These are phyloP conservation scores for Paralichthys olivaceus DNA, from an alignment of 2,113 vertebrate genomes.

Conservation along the genomic window DNA sequence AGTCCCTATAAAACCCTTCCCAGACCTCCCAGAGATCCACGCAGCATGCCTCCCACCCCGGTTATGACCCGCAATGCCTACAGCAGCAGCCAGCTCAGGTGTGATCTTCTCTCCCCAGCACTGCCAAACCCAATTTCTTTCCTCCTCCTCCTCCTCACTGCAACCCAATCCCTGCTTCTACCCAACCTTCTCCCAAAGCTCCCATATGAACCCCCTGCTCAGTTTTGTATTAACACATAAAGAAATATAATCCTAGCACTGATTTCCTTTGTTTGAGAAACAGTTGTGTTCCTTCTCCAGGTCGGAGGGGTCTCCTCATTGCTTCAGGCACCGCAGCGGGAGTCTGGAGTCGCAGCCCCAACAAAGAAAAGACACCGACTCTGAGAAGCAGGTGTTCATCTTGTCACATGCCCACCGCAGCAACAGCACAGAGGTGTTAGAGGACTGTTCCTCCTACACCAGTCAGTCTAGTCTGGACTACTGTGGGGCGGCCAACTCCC, in stretches of 20 bases:
- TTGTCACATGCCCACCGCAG: conserved; percentile 89
- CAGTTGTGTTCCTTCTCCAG: conserved; percentile 70
- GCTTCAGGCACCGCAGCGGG: conserved; percentile 91
- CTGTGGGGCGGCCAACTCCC: conserved; percentile 78
- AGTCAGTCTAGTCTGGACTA: conserved; percentile 94
- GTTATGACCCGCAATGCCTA: conserved; percentile 94
- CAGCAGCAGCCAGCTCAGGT: conserved; percentile 96
- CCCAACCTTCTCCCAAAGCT: background rate
- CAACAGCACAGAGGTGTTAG: conserved; percentile 92
- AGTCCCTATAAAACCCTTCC: conserved; percentile 92
- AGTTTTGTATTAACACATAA: conserved; percentile 7
- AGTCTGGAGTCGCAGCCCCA: conserved; percentile 92
- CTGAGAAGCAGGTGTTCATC: conserved; percentile 86
- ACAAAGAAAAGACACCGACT: conserved; percentile 81
- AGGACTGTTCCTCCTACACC: conserved; percentile 93
- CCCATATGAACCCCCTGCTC: background rate
- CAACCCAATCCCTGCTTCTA: background rate
- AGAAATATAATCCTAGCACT: background rate
- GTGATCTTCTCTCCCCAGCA: conserved; percentile 53
- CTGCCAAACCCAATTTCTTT: background rate
- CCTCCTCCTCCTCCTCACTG: background rate
- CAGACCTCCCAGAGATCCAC: conserved; percentile 85
- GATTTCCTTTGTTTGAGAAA: background rate
- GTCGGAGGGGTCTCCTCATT: conserved; percentile 84
- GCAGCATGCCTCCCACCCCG: conserved; percentile 91